A percentile compares a stretch with the other conserved stretches of the same genome.
Conservation (phyloP, 2,888 invertebrate genomes). For the Stenolophus ochropezus region DNA sequence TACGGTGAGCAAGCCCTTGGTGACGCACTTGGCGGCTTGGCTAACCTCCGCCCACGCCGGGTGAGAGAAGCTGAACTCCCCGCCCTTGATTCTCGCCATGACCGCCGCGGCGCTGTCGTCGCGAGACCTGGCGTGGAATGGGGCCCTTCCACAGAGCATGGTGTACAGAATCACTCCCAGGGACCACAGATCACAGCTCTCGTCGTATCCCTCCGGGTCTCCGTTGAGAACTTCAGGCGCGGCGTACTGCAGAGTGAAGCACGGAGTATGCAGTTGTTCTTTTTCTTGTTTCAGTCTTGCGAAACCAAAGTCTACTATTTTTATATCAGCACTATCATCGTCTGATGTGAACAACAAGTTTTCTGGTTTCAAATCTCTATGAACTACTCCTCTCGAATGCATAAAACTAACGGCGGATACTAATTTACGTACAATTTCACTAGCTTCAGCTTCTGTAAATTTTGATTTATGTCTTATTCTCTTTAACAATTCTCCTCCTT, state of each 20-base stretch:
- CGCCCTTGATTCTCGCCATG: conserved; percentile 86
- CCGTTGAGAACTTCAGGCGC: conserved; percentile 92
- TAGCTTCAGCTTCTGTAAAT: conserved; percentile 86
- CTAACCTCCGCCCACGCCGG: conserved; percentile 85
- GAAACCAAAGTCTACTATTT: conserved; percentile 97
- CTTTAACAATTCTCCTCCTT: conserved; percentile 87
- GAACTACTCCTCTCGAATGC: conserved; percentile 90
- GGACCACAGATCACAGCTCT: conserved; percentile 97
- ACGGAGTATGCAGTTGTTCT: conserved; percentile 85
- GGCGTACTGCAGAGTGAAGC: conserved; percentile 95
- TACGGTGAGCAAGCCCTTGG: conserved; percentile 85
- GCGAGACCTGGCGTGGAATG: conserved; percentile 84
- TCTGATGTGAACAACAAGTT: conserved; percentile 82
- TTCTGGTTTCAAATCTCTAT: conserved; percentile 96
- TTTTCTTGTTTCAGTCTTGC: conserved; percentile 83
- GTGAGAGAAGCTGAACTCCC: conserved; percentile 85
- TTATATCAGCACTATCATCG: conserved; percentile 79
- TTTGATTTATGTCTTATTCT: conserved; percentile 79
- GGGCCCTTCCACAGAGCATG: conserved; percentile 88
- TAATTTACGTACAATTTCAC: conserved; percentile 87
- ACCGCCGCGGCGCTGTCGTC: conserved; percentile 85
- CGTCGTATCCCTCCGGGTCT: conserved; percentile 84
- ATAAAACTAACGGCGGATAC: conserved; percentile 89
- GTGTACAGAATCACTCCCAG: conserved; percentile 90
- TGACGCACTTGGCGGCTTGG: conserved; percentile 83